phyloP scores from a whole-genome alignment of 1,140 invertebrate species.

The Coptotermes formosanus region DNA sequence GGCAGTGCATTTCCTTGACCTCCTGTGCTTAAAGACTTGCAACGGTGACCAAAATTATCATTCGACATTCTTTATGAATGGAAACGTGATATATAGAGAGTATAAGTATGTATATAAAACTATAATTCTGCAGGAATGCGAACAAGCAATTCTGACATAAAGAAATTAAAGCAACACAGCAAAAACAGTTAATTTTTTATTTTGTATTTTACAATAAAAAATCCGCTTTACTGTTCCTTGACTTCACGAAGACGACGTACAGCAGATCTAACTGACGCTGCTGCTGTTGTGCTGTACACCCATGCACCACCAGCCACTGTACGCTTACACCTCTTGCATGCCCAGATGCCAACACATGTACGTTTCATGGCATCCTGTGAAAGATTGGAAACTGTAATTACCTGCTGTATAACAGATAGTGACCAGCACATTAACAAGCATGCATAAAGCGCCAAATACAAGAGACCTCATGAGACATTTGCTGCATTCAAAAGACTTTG shows the following conservation, averaged over 20 bases:
- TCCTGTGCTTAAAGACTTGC: too few relatives aligned
- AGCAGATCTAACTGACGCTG: slow-evolving; percentile 91
- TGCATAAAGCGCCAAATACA: background rate
- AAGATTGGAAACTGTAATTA: slow-evolving; percentile 37
- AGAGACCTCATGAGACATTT: slow-evolving; percentile 19
- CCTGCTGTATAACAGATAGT: background rate
- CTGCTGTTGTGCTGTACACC: slow-evolving; percentile 95
- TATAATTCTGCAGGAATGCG: too few relatives aligned
- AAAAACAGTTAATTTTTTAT: background rate
- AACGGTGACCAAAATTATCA: too few relatives aligned
- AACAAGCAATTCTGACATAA: too few relatives aligned
- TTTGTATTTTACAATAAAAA: slow-evolving; percentile 26
- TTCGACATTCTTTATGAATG: too few relatives aligned
- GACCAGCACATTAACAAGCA: background rate
- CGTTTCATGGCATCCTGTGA: slow-evolving; percentile 96
- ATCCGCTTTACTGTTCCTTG: slow-evolving; percentile 73
- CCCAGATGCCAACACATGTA: slow-evolving; percentile 97
- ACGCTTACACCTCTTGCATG: slow-evolving; percentile 93
- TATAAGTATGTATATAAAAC: too few relatives aligned
- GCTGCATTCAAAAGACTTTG: too few relatives aligned
- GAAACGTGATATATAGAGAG: too few relatives aligned
- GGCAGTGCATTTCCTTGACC: too few relatives aligned
- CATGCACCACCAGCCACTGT: slow-evolving; percentile 95
- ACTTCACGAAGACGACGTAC: slow-evolving; percentile 95
- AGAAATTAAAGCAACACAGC: too few relatives aligned